A percentile compares a stretch with the other conserved stretches of the same genome.
Conservation (phyloP, 2,888 invertebrate genomes). For the Temnothorax unifasciatus region DNA sequence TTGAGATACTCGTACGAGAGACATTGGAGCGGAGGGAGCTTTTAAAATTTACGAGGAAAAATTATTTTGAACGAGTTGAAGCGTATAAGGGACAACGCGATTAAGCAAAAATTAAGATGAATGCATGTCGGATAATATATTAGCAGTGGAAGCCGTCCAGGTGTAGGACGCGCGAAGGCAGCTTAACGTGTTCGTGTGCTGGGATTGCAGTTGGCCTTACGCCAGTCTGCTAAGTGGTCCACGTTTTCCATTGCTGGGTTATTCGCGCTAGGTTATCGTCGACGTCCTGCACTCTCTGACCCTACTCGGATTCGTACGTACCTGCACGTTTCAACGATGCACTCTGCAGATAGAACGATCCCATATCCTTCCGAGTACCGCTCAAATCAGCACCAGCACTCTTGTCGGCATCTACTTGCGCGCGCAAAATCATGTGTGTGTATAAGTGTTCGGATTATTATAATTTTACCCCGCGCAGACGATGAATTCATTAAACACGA, state of each 20-base stretch:
- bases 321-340: slow-evolving; percentile 58
- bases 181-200: slow-evolving; percentile 75
- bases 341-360: slow-evolving; percentile 54
- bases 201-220: slow-evolving; percentile 80
- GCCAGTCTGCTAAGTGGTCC: slow-evolving; percentile 81
- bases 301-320: slow-evolving; percentile 61
- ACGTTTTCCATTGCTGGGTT: slow-evolving; percentile 71
- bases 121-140: slow-evolving; percentile 78
- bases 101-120: slow-evolving; percentile 67
- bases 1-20: not conserved
- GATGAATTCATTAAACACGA: not conserved
- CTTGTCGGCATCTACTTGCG: slow-evolving; percentile 39
- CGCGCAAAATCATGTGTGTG: slow-evolving; percentile 34
- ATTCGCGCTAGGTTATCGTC: slow-evolving; percentile 31
- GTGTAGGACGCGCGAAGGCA: slow-evolving; percentile 79
- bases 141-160: slow-evolving; percentile 79
- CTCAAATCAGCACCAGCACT: slow-evolving; percentile 50
- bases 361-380: slow-evolving; percentile 47
- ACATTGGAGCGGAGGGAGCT: not conserved
- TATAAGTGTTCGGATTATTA: slow-evolving; percentile 30
- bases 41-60: not conserved
- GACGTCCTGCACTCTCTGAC: slow-evolving; percentile 30
- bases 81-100: slow-evolving; percentile 27
- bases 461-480: slow-evolving; percentile 20
- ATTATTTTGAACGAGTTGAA: not conserved